A percentile compares a stretch with the other conserved stretches of the same genome.
Conservation (phyloP, 1,140 invertebrate genomes). For the Gerris buenoi region DNA sequence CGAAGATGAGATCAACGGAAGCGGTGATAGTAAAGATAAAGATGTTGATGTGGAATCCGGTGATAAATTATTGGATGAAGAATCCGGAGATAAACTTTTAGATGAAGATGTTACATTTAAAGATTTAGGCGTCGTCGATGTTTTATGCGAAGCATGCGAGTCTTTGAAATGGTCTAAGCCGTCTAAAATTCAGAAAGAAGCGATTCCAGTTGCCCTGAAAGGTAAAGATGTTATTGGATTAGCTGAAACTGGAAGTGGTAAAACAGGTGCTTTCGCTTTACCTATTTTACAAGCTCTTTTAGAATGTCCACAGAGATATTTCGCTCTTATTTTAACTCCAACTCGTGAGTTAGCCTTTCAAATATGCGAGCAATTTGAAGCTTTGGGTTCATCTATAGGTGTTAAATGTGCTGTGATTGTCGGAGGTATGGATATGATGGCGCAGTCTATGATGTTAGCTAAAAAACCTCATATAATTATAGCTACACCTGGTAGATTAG, state of each 20-base stretch:
- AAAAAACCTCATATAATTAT: slow-evolving; percentile 94
- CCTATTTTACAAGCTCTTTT: slow-evolving; percentile 85
- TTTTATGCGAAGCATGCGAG: slow-evolving; percentile 78
- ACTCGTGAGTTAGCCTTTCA: slow-evolving; percentile 94
- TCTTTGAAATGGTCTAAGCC: slow-evolving; percentile 86
- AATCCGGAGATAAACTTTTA: too few species aligned
- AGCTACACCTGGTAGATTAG: slow-evolving; percentile 74
- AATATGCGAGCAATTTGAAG: slow-evolving; percentile 90
- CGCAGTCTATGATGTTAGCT: slow-evolving; percentile 73
- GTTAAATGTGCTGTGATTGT: slow-evolving; percentile 92
- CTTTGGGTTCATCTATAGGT: slow-evolving; percentile 63
- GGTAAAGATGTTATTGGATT: slow-evolving; percentile 93
- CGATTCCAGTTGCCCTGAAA: slow-evolving; percentile 77
- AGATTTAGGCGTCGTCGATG: slow-evolving; percentile 90
- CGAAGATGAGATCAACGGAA: too few species aligned
- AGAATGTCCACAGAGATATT: slow-evolving; percentile 74
- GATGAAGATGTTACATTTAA: slow-evolving; percentile 21
- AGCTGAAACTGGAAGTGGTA: slow-evolving; percentile 95
- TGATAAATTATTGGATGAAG: too few species aligned
- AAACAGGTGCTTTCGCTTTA: slow-evolving; percentile 92
- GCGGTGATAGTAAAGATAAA: too few species aligned
- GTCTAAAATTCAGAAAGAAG: slow-evolving; percentile 85
- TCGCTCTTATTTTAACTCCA: slow-evolving; percentile 86
- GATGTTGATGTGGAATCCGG: too few species aligned
- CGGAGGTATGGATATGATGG: slow-evolving; percentile 95